Conservation (phyloP, 2,888 invertebrate genomes). For the Ormyrus pomaceus region DNA sequence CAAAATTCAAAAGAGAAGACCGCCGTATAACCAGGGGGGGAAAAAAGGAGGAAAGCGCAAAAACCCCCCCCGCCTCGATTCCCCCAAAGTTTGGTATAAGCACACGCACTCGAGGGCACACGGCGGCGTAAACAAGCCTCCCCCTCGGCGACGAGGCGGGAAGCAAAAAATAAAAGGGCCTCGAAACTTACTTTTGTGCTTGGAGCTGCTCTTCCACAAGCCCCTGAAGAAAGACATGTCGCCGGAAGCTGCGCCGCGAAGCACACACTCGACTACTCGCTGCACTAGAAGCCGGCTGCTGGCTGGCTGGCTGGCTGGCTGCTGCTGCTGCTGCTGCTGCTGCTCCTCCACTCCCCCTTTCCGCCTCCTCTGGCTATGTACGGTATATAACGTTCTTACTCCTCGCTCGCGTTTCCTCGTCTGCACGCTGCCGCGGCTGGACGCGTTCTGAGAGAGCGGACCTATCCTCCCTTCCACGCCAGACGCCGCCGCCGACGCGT, state of each 20-base stretch:
- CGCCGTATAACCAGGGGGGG: no score
- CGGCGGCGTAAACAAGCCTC: no score
- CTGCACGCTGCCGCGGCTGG: conserved; percentile 40
- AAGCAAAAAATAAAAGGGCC: no score
- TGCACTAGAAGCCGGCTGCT: no score
- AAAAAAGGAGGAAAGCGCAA: no score
- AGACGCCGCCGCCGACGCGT: conserved; percentile 7
- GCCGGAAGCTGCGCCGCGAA: not conserved
- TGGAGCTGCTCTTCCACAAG: conserved; percentile 82
- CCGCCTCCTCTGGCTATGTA: conserved; percentile 10
- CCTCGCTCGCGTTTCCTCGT: not conserved
- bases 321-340: not conserved
- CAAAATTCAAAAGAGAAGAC: no score
- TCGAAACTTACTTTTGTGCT: conserved; percentile 82
- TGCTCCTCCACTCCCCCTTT: not conserved
- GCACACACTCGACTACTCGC: not conserved
- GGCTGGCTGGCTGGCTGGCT: no score
- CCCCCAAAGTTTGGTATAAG: no score
- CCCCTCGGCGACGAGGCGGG: no score
- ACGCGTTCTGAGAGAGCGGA: conserved; percentile 43
- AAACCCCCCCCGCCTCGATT: no score
- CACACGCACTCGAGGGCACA: no score
- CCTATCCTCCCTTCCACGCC: not conserved
- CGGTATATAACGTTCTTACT: not conserved
- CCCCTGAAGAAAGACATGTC: conserved; percentile 80